Base-by-base conservation (phyloP, 2,888 invertebrate genomes). In the Cyaniris semiargus region DNA sequence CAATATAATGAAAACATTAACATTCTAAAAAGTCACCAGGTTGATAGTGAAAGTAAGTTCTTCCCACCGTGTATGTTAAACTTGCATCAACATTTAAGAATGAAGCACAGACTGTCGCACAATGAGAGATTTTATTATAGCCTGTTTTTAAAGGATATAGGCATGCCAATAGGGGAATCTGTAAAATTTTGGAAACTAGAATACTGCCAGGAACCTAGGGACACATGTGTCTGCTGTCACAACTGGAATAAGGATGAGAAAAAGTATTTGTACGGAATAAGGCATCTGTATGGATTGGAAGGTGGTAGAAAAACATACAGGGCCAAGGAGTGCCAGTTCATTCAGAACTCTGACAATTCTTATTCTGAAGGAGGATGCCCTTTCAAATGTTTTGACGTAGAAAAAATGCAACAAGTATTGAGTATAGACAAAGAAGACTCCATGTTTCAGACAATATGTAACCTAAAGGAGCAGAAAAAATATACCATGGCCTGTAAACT, bases 211-310 rank as follows among this genome's bases (percentile, higher is more conserved):
- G 88, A 88, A 70, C 90, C 94, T 60, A 86, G 84, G 76, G 88
- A 90, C 3, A 87, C 83, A 70, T 92, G 94, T 58, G 88, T 86
- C 72, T 96, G 96, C 82, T 89, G 90, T 27, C 96, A 96, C 82
- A 92, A 89, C 81, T 97, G 96, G 96, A 92, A 94, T 76, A 92
- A 91, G 74, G 95, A 95, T 87, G 95, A 95, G 80, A 94, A 94
- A 38, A 95, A 95, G 82, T 96, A 95, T 86, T 85, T 94, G 5
- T 96, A 96, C 88, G 96, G 96, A 78, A 96, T 96, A 76, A 90
- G 96, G 79, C 96, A 97, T 84, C 90, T 96, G 88, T 97, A 96
- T 90, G 96, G 96, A 0, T 88, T 96, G 75, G 96, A 96, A 88
- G 96, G 97, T 5, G 89, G 94, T n/a, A 91, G 95, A 81, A 95